These are phyloP conservation scores for Polyommatus icarus DNA, from an alignment of 2,888 invertebrate genomes.

Conservation along the genomic window DNA sequence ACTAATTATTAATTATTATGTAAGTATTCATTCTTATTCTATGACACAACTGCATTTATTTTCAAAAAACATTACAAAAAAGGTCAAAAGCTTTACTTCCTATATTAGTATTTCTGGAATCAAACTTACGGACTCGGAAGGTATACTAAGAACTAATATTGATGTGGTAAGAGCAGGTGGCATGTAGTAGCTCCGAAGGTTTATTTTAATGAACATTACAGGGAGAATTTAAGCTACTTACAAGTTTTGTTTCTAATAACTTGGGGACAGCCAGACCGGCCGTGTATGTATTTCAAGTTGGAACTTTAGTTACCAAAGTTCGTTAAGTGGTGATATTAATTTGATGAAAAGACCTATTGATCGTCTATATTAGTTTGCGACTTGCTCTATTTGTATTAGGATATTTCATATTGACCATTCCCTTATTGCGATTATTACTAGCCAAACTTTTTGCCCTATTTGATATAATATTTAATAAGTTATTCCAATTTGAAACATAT, in stretches of 20 bases:
- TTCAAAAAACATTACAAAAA: no score
- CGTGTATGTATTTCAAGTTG: slow-evolving; percentile 54
- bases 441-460: no score
- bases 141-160: neutral
- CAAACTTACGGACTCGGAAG: neutral
- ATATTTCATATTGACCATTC: slow-evolving; percentile 29
- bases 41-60: no score
- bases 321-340: slow-evolving; percentile 61
- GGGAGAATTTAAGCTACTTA: slow-evolving; percentile 70
- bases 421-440: neutral
- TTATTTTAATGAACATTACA: slow-evolving; percentile 71
- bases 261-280: slow-evolving; percentile 57
- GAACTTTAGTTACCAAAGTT: slow-evolving; percentile 47
- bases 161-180: slow-evolving; percentile 16
- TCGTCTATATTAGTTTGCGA: slow-evolving; percentile 47
- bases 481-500: no score
- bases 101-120: neutral
- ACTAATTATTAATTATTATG: no score
- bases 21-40: no score
- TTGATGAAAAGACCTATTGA: slow-evolving; percentile 60
- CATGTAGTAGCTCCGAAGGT: slow-evolving; percentile 45
- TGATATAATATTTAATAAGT: no score
- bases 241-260: slow-evolving; percentile 66
- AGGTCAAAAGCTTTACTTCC: neutral
- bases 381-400: slow-evolving; percentile 37